Evolutionary conservation across 2,888 invertebrate species (phyloP).

Genomic region (Pomacea canaliculata): DNA sequence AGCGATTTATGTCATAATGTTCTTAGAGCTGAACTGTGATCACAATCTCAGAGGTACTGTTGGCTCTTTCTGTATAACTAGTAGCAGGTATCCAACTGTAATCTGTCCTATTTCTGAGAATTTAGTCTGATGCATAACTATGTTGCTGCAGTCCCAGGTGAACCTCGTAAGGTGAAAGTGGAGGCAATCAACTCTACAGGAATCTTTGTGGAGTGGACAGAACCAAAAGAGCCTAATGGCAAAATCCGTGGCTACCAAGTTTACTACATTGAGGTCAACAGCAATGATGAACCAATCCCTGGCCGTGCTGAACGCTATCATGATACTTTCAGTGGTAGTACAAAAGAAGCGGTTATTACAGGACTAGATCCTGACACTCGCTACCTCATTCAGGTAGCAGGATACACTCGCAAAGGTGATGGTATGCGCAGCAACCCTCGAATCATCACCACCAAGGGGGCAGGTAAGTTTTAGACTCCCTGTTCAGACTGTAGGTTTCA

Average conservation of each 20-base stretch:
- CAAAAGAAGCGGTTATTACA: slow-evolving; percentile 83
- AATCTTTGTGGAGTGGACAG: slow-evolving; percentile 93
- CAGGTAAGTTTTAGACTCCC: slow-evolving; percentile 47
- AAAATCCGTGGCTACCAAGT: slow-evolving; percentile 97
- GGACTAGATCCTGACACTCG: slow-evolving; percentile 94
- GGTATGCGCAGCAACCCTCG: slow-evolving; percentile 91
- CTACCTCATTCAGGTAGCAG: slow-evolving; percentile 90
- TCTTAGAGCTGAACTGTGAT: no score
- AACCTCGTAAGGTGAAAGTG: slow-evolving; percentile 92
- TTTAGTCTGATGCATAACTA: no score
- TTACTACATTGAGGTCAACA: slow-evolving; percentile 53
- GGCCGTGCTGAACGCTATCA: slow-evolving; percentile 73
- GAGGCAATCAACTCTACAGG: slow-evolving; percentile 94
- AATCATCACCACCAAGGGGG: slow-evolving; percentile 80
- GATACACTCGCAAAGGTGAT: slow-evolving; percentile 95
- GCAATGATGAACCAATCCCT: slow-evolving; percentile 47
- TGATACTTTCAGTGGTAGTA: slow-evolving; percentile 85
- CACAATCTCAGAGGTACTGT: no score
- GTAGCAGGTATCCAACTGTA: no score
- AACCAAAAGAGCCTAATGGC: slow-evolving; percentile 94
- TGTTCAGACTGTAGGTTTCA: neutral
- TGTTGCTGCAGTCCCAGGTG: slow-evolving; percentile 31
- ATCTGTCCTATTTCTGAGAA: no score
- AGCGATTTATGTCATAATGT: no score
- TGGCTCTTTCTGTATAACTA: no score